Evolutionary conservation across 2,888 invertebrate genomes (phyloP).

Genomic region (Tetragonula carbonaria): DNA sequence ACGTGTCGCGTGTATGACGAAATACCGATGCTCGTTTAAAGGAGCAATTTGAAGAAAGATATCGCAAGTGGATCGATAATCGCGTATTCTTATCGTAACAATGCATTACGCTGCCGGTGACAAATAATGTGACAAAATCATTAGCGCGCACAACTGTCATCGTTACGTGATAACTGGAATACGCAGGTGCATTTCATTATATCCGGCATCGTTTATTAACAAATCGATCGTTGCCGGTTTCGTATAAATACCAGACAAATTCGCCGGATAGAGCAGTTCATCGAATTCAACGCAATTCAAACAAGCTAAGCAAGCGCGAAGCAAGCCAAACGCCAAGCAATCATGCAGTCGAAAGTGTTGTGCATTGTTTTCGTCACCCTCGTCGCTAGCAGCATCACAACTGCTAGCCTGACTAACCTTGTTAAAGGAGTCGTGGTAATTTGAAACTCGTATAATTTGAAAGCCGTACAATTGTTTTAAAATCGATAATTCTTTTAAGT

Average conservation of each 20-base stretch:
- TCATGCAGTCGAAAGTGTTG: neutral
- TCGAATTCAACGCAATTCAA: too few relatives aligned
- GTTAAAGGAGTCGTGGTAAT: too few relatives aligned
- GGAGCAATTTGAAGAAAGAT: neutral
- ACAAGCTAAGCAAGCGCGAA: too few relatives aligned
- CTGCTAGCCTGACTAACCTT: too few relatives aligned
- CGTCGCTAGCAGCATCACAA: neutral
- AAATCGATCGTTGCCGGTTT: conserved; percentile 16
- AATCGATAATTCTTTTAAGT: too few relatives aligned
- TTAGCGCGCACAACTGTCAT: conserved; percentile 50
- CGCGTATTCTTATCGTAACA: neutral
- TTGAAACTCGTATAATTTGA: too few relatives aligned
- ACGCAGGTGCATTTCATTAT: conserved; percentile 65
- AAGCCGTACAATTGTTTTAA: too few relatives aligned
- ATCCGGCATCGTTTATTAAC: conserved; percentile 42
- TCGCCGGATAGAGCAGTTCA: too few relatives aligned
- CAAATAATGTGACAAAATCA: conserved; percentile 30
- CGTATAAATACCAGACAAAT: conserved; percentile 66
- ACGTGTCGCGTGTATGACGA: neutral
- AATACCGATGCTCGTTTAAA: too few relatives aligned
- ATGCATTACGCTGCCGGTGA: conserved; percentile 27
- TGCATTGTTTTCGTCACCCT: neutral
- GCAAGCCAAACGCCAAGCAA: conserved; percentile 12
- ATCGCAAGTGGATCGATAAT: conserved; percentile 10
- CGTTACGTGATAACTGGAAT: conserved; percentile 41